Evolutionary conservation across 2,797 vertebrate genomes (phyloP).

Genomic region (Syngnathus acus): DNA sequence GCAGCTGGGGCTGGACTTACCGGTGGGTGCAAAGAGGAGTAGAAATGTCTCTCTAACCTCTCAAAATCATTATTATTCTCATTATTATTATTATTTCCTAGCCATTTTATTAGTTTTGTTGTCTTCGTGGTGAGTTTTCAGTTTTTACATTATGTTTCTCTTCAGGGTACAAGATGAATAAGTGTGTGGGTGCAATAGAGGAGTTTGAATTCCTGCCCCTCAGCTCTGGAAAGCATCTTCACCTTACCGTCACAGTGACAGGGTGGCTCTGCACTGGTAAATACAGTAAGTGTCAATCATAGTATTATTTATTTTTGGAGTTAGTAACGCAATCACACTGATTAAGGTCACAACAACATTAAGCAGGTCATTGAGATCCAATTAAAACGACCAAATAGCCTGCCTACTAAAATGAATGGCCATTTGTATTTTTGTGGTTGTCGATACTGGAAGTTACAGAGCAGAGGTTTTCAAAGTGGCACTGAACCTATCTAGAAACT

Average conservation of each 20-base stretch:
- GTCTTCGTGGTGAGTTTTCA: not conserved
- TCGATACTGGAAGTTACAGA: not conserved
- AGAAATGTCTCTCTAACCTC: not conserved
- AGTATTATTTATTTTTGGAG: not conserved
- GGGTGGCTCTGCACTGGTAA: conserved; percentile 91
- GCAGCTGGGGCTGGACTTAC: conserved; percentile 92
- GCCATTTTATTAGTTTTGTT: not conserved
- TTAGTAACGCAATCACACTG: not conserved
- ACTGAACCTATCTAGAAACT: too few species aligned
- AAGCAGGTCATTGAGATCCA: not conserved
- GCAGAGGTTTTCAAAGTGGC: not conserved
- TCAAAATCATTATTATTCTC: not conserved
- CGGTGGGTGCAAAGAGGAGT: conserved; percentile 60
- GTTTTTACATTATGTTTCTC: not conserved
- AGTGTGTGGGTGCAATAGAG: conserved; percentile 91
- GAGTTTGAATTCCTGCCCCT: conserved; percentile 94
- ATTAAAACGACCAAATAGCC: not conserved
- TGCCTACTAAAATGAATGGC: not conserved
- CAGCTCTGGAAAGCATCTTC: conserved; percentile 83
- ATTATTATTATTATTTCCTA: not conserved
- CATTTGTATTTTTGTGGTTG: not conserved
- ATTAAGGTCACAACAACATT: not conserved
- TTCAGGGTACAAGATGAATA: conserved; percentile 98
- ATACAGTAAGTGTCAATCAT: conserved; percentile 77
- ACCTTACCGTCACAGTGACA: conserved; percentile 86